Percentiles rank a stretch among this genome's conserved stretches.
phyloP scores from a whole-genome alignment of 2,113 vertebrate species.

The Pholis gunnellus region DNA sequence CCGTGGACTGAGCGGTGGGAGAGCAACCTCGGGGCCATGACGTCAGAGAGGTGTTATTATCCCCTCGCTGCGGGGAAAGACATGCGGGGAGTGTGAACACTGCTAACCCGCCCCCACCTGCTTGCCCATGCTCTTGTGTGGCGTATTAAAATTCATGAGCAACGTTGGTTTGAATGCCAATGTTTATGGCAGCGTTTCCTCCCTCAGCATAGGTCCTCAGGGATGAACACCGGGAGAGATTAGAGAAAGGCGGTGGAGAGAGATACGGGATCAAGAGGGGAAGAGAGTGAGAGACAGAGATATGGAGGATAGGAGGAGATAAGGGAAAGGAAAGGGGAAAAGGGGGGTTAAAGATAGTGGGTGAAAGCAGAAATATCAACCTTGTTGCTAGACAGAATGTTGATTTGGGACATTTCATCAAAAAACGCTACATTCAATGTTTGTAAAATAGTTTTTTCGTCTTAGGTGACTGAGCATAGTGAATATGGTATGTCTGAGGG shows the following conservation, averaged over 20 bases:
- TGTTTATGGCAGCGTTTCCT: constrained; percentile 70
- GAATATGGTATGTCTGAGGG: background rate
- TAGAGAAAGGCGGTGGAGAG: constrained; percentile 55
- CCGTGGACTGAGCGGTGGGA: constrained; percentile 33
- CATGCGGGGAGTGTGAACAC: constrained; percentile 32
- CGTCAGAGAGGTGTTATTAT: constrained; percentile 63
- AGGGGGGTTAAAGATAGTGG: constrained; percentile 13
- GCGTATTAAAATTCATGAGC: constrained; percentile 81
- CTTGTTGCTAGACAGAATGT: constrained; percentile 6
- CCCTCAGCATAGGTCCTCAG: constrained; percentile 59
- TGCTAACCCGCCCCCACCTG: constrained; percentile 41
- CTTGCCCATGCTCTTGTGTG: constrained; percentile 41
- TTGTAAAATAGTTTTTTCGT: background rate
- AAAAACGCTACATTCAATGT: background rate
- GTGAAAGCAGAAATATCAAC: constrained; percentile 27
- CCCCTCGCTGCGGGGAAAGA: constrained; percentile 18
- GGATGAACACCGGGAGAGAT: constrained; percentile 67
- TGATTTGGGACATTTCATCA: constrained; percentile 17
- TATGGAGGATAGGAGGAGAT: constrained; percentile 45
- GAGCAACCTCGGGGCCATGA: constrained; percentile 60
- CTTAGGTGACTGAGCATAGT: background rate
- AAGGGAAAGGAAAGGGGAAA: constrained; percentile 26
- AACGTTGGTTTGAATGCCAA: constrained; percentile 74
- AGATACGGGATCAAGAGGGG: constrained; percentile 66
- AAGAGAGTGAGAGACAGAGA: constrained; percentile 44